These are phyloP conservation scores for Papilio polytes DNA, from an alignment of 1,140 invertebrate species.

Conservation along the genomic window DNA sequence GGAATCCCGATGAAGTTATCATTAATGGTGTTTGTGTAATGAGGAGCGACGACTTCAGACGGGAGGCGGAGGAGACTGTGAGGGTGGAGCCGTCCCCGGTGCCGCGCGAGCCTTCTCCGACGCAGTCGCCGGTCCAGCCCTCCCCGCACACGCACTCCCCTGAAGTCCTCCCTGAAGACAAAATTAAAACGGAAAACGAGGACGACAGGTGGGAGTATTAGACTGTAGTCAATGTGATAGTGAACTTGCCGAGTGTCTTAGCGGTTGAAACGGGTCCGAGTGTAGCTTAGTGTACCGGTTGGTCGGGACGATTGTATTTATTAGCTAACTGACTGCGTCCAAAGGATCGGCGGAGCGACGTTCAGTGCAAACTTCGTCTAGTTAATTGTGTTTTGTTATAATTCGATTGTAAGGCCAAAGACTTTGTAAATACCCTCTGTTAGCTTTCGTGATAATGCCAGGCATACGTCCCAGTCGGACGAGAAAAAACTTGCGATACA, in stretches of 20 bases:
- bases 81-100: slow-evolving; percentile 89
- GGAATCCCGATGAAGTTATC: slow-evolving; percentile 90
- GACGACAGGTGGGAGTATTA: slow-evolving; percentile 83
- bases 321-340: slow-evolving; percentile 12
- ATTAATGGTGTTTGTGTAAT: slow-evolving; percentile 97
- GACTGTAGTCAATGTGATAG: slow-evolving; percentile 42
- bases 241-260: slow-evolving; percentile 48
- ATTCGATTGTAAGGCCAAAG: slow-evolving; percentile 77
- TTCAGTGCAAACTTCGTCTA: slow-evolving; percentile 56
- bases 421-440: slow-evolving; percentile 72
- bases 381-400: slow-evolving; percentile 63
- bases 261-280: slow-evolving; percentile 56
- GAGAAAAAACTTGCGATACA: slow-evolving; percentile 73
- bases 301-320: slow-evolving; percentile 34
- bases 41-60: slow-evolving; percentile 90
- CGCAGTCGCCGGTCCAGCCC: slow-evolving; percentile 58
- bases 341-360: slow-evolving; percentile 38
- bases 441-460: slow-evolving; percentile 51
- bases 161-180: slow-evolving; percentile 72
- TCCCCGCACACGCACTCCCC: slow-evolving; percentile 57
- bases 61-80: slow-evolving; percentile 88
- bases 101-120: slow-evolving; percentile 83
- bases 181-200: slow-evolving; percentile 78
- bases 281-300: slow-evolving; percentile 45
- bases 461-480: slow-evolving; percentile 51